Conservation (phyloP, 2,888 invertebrate species). For the Drosophila kanekoi region DNA sequence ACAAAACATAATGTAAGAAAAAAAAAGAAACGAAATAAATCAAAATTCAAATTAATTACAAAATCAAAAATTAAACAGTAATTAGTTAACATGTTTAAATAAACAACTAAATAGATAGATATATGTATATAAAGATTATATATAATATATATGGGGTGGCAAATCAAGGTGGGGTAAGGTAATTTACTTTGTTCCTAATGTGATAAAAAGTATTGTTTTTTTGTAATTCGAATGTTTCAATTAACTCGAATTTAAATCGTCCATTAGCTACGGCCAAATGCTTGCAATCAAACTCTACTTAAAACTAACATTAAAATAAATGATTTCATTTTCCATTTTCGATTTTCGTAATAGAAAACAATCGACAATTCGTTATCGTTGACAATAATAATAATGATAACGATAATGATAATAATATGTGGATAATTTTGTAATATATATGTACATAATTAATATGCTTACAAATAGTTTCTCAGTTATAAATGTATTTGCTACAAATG, state of each 20-base stretch:
- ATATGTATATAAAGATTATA: constrained; percentile 16
- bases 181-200: constrained; percentile 17
- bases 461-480: constrained; percentile 27
- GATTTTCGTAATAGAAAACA: constrained; percentile 18
- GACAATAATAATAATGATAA: neutral
- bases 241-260: constrained; percentile 4
- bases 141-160: constrained; percentile 8
- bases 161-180: constrained; percentile 17
- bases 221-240: constrained; percentile 4
- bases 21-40: constrained; percentile 65
- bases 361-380: constrained; percentile 17
- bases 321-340: constrained; percentile 7
- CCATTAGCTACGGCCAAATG: constrained; percentile 44
- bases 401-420: constrained; percentile 8
- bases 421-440: constrained; percentile 24
- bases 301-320: constrained; percentile 46
- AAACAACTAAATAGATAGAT: constrained; percentile 22
- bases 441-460: constrained; percentile 45
- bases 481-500: constrained; percentile 31
- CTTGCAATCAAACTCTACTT: constrained; percentile 48
- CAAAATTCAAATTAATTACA: constrained; percentile 73
- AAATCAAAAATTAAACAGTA: constrained; percentile 58
- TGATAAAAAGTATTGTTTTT: constrained; percentile 6
- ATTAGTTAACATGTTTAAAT: constrained; percentile 40
- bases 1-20: constrained; percentile 71